phyloP scores from a whole-genome alignment of 2,888 invertebrate species.

The Machimus rusticus region DNA sequence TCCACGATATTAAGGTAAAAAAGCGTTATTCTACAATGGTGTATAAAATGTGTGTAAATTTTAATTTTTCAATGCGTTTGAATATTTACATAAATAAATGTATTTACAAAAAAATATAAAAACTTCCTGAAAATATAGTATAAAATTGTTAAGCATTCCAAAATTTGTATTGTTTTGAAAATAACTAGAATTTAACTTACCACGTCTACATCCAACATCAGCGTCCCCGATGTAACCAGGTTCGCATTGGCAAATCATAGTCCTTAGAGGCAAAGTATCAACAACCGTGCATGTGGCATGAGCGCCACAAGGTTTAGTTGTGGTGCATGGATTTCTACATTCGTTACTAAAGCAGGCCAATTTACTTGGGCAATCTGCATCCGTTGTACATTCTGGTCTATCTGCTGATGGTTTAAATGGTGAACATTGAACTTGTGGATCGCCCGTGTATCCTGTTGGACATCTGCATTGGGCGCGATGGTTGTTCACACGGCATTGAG shows the following conservation, averaged over 20 bases:
- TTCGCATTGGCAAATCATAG: constrained; percentile 87
- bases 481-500: constrained; percentile 78
- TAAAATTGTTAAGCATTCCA: not conserved
- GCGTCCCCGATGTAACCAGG: constrained; percentile 86
- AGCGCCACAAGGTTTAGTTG: constrained; percentile 79
- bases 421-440: constrained; percentile 75
- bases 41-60: constrained; percentile 44
- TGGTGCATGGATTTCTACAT: constrained; percentile 82
- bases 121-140: constrained; percentile 24
- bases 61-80: not conserved
- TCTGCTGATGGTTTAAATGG: constrained; percentile 65
- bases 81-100: constrained; percentile 21
- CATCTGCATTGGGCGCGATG: constrained; percentile 83
- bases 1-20: not conserved
- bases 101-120: constrained; percentile 32
- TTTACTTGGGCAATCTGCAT: constrained; percentile 86
- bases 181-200: constrained; percentile 64
- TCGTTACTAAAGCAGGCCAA: constrained; percentile 81
- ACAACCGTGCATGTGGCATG: constrained; percentile 86
- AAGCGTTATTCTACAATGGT: not conserved
- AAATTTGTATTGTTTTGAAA: not conserved
- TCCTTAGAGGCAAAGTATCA: constrained; percentile 84
- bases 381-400: constrained; percentile 74
- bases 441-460: constrained; percentile 81
- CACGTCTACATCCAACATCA: constrained; percentile 80